Evolutionary conservation across 2,113 vertebrate genomes (phyloP).

Genomic region (Albula glossodonta): DNA sequence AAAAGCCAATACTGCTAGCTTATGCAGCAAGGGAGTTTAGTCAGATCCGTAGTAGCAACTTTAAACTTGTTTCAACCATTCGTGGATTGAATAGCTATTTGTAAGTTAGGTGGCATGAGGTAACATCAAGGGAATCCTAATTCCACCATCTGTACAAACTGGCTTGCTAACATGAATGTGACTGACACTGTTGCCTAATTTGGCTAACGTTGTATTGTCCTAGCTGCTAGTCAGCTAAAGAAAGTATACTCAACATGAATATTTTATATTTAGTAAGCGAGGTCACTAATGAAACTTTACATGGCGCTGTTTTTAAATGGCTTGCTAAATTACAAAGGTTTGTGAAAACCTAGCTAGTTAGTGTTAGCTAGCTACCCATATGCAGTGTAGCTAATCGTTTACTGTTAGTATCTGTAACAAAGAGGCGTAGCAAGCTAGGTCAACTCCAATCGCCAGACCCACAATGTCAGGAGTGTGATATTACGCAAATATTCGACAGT

Average conservation of each 20-base stretch:
- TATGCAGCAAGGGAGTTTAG: not conserved
- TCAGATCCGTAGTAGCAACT: not conserved
- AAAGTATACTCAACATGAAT: too few species aligned
- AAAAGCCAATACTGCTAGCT: constrained; percentile 6
- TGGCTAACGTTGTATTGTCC: not conserved
- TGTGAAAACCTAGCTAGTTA: not conserved
- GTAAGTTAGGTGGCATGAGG: not conserved
- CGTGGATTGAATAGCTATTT: too few species aligned
- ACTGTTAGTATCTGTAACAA: not conserved
- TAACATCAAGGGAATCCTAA: not conserved
- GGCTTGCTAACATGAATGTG: not conserved
- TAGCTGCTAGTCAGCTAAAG: too few species aligned
- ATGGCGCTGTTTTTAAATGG: not conserved
- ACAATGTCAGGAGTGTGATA: not conserved
- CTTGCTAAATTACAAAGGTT: not conserved
- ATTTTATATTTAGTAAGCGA: too few species aligned
- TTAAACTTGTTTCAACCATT: too few species aligned
- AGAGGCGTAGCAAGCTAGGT: not conserved
- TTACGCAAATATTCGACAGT: not conserved
- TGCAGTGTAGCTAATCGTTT: not conserved
- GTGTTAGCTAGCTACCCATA: too few species aligned
- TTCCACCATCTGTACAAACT: not conserved
- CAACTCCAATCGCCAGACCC: too few species aligned
- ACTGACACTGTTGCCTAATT: not conserved
- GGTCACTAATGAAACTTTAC: not conserved